Base-by-base conservation (phyloP, 37 sponge, comb jelly and placozoan species). In the Halisarca cf. caerulea region DNA sequence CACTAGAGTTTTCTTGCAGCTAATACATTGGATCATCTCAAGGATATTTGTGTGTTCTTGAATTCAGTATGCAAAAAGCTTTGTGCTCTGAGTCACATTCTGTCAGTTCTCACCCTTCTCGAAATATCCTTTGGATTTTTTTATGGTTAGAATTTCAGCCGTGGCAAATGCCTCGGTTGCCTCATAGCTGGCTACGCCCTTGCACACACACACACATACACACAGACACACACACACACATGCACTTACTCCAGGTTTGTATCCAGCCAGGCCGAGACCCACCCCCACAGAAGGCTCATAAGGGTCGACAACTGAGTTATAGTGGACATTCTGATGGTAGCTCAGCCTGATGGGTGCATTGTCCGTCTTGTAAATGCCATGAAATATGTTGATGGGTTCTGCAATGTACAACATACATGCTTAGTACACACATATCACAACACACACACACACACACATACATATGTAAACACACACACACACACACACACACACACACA, bases 351-450 rank as follows among this genome's bases (percentile, higher is more conserved):
- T 89, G 25, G 98, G 98, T 30, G 96, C 94, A 84, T 95, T 93
- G 84, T 98, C 96, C 7, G 94, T 93, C 86, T 95, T 91, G 87
- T 95, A 91, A 61, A 94, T 85, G 2, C 94, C 92, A 80, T 92
- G 89, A 75, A 98, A 93, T 17, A 92, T 95, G 79, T 95, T 98
- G 58, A 93, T 93, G 41, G 98, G 98, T 70, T 95, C 96, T 97
- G 82, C 2, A 83, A n/a, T n/a, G n/a, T n/a, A n/a, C n/a, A n/a
- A 27, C 30, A n/a, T 80, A 23, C 34, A 9, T 80, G 57, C 27
- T 8, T 51, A 20, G 58, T 59, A 36, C 27, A 57, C 15, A 62
- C 15, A 27, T 15, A 15, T 62, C 6, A 5, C 5, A 20, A 27
- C 21, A 38, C 21, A 66, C 38, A 11, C 9, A 61, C 21, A 34